Evolutionary conservation across 2,888 invertebrate genomes (phyloP).

Genomic region (Andrena haemorrhoa): DNA sequence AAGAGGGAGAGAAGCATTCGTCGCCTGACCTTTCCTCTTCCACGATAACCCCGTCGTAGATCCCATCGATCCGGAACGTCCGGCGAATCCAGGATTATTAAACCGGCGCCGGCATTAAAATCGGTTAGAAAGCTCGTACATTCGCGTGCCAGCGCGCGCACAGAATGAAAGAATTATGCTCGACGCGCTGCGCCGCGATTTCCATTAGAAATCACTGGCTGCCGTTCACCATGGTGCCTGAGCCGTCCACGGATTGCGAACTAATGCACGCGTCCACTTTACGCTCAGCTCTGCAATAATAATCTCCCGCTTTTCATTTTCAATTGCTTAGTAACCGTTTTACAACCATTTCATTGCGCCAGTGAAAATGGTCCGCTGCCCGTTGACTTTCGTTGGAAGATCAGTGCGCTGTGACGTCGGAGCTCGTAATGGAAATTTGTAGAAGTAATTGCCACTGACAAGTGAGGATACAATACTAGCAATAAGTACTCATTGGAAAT

Average conservation of each 20-base stretch:
- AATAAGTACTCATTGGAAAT: too few species aligned
- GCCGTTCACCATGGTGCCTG: background rate
- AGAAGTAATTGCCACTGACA: too few species aligned
- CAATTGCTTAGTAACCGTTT: conserved; percentile 4
- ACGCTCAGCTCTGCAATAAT: conserved; percentile 4
- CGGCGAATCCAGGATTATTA: conserved; percentile 48
- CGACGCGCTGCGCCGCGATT: conserved; percentile 72
- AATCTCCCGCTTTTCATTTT: background rate
- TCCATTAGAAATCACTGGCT: conserved; percentile 78
- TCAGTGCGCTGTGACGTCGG: background rate
- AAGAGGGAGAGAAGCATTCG: conserved; percentile 33
- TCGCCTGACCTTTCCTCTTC: conserved; percentile 63
- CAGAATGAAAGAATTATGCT: conserved; percentile 57
- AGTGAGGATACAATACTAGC: too few species aligned
- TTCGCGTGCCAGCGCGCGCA: conserved; percentile 64
- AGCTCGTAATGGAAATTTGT: background rate
- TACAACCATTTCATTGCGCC: background rate
- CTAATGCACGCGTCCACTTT: conserved; percentile 8
- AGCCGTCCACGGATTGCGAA: conserved; percentile 20
- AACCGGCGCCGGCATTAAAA: conserved; percentile 58
- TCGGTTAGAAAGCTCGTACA: conserved; percentile 74
- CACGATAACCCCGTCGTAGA: conserved; percentile 61
- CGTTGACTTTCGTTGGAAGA: conserved; percentile 8
- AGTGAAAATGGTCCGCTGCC: background rate
- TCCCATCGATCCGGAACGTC: conserved; percentile 54